Percentiles rank a stretch among this genome's conserved stretches.
Evolutionary conservation across 2,797 vertebrate genomes (phyloP).

Genomic region (Scolopax rusticola): DNA sequence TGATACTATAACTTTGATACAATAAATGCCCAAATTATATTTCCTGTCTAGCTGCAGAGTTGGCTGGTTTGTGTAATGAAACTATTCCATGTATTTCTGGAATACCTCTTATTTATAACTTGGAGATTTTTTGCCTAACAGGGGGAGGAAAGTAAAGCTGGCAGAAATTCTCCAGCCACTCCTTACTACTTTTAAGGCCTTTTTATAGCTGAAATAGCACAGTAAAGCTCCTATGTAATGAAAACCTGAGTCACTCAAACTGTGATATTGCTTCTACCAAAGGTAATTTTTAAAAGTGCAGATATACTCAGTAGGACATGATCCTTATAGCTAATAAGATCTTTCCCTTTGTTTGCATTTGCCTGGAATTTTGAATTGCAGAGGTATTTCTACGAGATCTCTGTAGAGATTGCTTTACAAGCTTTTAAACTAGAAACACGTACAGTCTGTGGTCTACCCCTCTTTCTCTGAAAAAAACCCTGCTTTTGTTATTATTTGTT

Average conservation of each 20-base stretch:
- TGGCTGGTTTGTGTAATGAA: background rate
- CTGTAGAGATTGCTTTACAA: background rate
- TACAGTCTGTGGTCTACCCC: background rate
- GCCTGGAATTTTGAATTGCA: background rate
- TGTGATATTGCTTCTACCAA: background rate
- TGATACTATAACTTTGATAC: rapidly evolving
- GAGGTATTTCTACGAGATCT: background rate
- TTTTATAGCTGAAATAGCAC: background rate
- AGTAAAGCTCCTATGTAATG: background rate
- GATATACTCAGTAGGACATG: background rate
- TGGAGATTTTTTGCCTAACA: rapidly evolving
- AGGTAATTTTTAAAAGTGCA: background rate
- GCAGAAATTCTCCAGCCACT: background rate
- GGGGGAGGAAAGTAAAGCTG: background rate
- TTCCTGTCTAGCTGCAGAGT: background rate
- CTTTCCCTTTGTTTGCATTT: background rate
- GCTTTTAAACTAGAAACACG: background rate
- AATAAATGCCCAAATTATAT: background rate
- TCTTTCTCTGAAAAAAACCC: background rate
- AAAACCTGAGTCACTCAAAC: background rate
- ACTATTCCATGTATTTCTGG: background rate
- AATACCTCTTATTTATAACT: background rate
- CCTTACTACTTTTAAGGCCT: background rate
- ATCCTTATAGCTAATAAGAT: background rate
- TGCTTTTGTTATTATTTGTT: background rate